phyloP scores from a whole-genome alignment of 92 coral and sea anemone species.

The Zoanthus gigantus region DNA sequence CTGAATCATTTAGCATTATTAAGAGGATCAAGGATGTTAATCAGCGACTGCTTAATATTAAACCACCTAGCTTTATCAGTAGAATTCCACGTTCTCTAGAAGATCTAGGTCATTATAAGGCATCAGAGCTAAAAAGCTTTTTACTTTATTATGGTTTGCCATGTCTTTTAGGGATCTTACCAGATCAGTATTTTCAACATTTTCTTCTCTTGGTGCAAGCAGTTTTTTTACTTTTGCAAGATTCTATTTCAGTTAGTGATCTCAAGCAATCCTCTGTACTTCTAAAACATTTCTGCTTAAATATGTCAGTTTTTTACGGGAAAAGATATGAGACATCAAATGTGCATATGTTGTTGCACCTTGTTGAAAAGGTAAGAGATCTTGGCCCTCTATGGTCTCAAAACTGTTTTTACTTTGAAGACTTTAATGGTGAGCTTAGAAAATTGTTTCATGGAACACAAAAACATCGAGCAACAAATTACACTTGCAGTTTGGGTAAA shows the following conservation, averaged over 20 bases:
- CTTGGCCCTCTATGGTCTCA: conserved; percentile 49
- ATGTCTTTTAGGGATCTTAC: no score
- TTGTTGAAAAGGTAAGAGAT: not conserved
- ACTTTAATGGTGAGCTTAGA: conserved; percentile 1
- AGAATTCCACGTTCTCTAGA: conserved; percentile 24
- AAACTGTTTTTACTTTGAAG: conserved; percentile 55
- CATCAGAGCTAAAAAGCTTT: conserved; percentile 61
- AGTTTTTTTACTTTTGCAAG: no score
- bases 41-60: conserved; percentile 44
- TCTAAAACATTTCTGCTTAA: conserved; percentile 53
- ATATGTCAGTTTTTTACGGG: conserved; percentile 17
- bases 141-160: conserved; percentile 55
- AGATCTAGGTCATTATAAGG: conserved; percentile 44
- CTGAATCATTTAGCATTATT: conserved; percentile 33
- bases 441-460: conserved; percentile 74
- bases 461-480: no score
- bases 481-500: no score
- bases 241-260: no score
- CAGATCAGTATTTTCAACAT: no score
- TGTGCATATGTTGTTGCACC: conserved; percentile 45
- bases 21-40: conserved; percentile 29
- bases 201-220: no score
- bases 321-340: conserved; percentile 42
- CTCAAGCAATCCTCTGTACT: no score
- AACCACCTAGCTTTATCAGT: conserved; percentile 51